Conservation (phyloP, 2,113 vertebrate species). For the Morone saxatilis region DNA sequence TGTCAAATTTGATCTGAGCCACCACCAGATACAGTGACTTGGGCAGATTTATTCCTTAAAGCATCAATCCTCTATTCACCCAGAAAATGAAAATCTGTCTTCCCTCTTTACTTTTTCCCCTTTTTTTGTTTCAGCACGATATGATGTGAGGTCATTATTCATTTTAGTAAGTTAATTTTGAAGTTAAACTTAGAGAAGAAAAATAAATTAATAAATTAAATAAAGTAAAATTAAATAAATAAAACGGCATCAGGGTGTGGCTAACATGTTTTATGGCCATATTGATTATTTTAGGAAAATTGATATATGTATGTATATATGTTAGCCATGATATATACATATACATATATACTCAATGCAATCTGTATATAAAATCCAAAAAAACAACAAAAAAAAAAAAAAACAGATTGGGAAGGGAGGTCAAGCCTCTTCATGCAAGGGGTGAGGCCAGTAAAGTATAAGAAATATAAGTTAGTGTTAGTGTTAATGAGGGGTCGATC, state of each 20-base stretch:
- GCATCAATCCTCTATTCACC: constrained; percentile 60
- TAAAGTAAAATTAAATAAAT: constrained; percentile 30
- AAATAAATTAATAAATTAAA: constrained; percentile 5
- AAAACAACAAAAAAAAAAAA: neutral
- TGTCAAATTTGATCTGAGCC: constrained; percentile 26
- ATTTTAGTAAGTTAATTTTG: constrained; percentile 77
- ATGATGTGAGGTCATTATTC: constrained; percentile 77
- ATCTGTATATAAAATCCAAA: constrained; percentile 61
- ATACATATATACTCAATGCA: constrained; percentile 81
- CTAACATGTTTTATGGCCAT: constrained; percentile 75
- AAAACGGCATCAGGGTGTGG: constrained; percentile 58
- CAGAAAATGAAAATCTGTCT: constrained; percentile 66
- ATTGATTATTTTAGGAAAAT: constrained; percentile 74
- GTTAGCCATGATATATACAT: constrained; percentile 81
- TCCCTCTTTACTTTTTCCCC: constrained; percentile 59
- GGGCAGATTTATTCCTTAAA: constrained; percentile 26
- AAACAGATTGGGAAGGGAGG: constrained; percentile 15
- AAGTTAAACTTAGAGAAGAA: constrained; percentile 51
- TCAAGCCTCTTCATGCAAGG: constrained; percentile 75
- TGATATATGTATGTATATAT: constrained; percentile 85
- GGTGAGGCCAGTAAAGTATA: constrained; percentile 70
- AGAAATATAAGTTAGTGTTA: constrained; percentile 77
- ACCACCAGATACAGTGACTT: constrained; percentile 6
- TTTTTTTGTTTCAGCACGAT: constrained; percentile 51
- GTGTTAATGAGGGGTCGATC: constrained; percentile 78